Evolutionary conservation across 2,888 invertebrate genomes (phyloP).

Genomic region (Tachina grossa): DNA sequence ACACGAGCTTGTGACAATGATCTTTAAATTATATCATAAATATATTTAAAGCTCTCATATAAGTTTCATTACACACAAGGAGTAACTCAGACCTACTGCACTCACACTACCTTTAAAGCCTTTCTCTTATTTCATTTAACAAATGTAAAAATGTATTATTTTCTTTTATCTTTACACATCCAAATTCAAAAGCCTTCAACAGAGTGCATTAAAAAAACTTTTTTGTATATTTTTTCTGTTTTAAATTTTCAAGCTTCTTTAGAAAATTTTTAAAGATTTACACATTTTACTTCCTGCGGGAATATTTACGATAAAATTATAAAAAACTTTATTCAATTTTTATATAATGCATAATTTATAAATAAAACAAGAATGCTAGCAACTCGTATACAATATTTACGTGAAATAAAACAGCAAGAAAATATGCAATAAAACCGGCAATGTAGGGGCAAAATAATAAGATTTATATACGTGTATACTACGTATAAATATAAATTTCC

Average conservation of each 20-base stretch:
- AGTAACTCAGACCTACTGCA: neutral
- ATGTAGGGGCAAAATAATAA: constrained; percentile 15
- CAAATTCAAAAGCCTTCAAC: neutral
- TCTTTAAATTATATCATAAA: no score
- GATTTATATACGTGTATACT: neutral
- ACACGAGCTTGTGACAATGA: no score
- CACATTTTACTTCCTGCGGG: neutral
- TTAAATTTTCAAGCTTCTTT: no score
- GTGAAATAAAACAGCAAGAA: constrained; percentile 2
- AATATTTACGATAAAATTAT: constrained; percentile 43
- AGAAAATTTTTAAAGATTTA: neutral
- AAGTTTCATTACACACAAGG: neutral
- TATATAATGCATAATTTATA: constrained; percentile 62
- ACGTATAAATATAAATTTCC: no score
- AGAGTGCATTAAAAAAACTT: no score
- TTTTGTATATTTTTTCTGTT: no score
- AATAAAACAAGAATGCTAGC: constrained; percentile 56
- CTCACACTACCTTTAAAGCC: neutral
- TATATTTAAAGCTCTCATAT: no score
- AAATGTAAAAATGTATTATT: constrained; percentile 41
- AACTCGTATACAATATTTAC: constrained; percentile 7
- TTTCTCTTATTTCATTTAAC: constrained; percentile 34
- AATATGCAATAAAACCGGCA: constrained; percentile 28
- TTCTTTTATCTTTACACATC: constrained; percentile 3
- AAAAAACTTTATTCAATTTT: constrained; percentile 63